Evolutionary conservation across 2,888 invertebrate species (phyloP).

Genomic region (Eristalis arbustorum): DNA sequence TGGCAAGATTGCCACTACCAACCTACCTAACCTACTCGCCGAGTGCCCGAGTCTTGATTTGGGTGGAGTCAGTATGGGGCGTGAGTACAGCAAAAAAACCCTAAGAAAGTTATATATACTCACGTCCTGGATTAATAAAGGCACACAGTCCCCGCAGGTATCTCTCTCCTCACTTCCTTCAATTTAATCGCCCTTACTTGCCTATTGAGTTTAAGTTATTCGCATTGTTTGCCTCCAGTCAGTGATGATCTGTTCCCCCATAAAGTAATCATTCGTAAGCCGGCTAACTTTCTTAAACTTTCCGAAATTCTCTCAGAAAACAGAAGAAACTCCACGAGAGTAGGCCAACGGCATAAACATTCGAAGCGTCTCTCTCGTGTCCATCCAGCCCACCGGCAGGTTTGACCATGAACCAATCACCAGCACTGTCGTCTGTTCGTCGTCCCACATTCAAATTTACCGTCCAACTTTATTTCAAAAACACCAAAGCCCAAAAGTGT

Average conservation of each 20-base stretch:
- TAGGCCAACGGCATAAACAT: no score
- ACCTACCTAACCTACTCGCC: no score
- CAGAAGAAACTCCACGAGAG: background rate
- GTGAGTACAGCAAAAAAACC: no score
- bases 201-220: background rate
- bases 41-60: no score
- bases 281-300: background rate
- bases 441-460: conserved; percentile 18
- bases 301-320: background rate
- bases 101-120: no score
- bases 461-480: conserved; percentile 22
- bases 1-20: no score
- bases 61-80: no score
- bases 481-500: conserved; percentile 19
- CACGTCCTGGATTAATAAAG: no score
- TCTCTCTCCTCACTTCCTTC: no score
- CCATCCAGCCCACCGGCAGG: background rate
- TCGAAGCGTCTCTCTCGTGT: no score
- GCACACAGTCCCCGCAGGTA: no score
- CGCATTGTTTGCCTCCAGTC: background rate
- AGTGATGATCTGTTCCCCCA: background rate
- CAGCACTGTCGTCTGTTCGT: background rate
- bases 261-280: background rate
- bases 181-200: background rate
- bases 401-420: conserved; percentile 8